Base-by-base conservation (phyloP, 1,140 invertebrate genomes). In the Drosophila melanogaster region DNA sequence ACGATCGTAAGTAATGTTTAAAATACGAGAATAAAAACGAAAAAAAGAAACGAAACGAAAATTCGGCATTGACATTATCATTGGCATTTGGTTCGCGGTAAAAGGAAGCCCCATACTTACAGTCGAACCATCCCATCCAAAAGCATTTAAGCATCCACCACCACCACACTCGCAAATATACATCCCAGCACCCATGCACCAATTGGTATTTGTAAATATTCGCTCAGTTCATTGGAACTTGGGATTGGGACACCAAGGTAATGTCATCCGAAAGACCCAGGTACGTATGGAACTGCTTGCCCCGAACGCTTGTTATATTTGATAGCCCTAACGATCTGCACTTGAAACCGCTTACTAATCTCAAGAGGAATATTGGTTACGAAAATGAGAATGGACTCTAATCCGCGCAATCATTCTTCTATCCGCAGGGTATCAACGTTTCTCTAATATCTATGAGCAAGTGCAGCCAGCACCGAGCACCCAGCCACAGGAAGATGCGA, bases 381-480 rank as follows among this genome's bases (percentile, higher is more conserved):
- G 8, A 10, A 14, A 33, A 3, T 12, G 0, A 4, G 10, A 19
- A 10, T 33, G 12, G 14, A 7, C 0, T 12, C 40, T 59, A 79
- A 70, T 38, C 17, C 49, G 15, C 19, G 4, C 11, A 24, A 11
- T 26, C 35, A 14, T 5, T 65, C 24, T 41, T 30, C 49, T 11
- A 24, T 26, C 35, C 67, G 3, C 60, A 92, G 90, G 90, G 74
- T 92, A 90, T 92, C 90, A 92, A 92, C 90, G 77, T 92, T 92
- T 92, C 76, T 92, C 85, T 91, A 91, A 90, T 70, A 86, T 83
- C 77, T 90, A 90, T 79, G 84, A 89, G 84, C 84, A 90, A 81
- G 81, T 90, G 79, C 78, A 83, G 66, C 81, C 77, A 67, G 72
- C 73, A 81, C 56, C 66, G 51, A 57, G 40, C 59, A 64, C 55